These are phyloP conservation scores for Trachemys scripta DNA, from an alignment of 2,113 vertebrate genomes.

Conservation along the genomic window DNA sequence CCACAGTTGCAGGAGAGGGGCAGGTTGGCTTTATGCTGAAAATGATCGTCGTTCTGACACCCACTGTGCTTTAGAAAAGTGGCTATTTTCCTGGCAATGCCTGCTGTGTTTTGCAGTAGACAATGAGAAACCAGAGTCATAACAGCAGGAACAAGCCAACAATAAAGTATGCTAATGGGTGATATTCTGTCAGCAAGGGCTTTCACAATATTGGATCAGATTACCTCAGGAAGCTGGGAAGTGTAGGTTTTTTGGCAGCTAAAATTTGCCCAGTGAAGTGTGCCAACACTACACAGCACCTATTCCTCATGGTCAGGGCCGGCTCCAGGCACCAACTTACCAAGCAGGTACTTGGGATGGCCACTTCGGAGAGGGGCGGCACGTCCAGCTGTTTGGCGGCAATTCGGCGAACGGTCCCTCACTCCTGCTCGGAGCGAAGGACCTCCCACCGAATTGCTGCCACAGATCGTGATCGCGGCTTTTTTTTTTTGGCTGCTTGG, in stretches of 20 bases:
- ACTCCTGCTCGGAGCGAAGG: no score
- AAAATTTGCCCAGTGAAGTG: neutral
- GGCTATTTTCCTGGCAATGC: neutral
- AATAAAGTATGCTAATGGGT: neutral
- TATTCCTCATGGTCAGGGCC: neutral
- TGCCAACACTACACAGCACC: neutral
- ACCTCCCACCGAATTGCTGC: no score
- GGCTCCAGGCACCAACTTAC: no score
- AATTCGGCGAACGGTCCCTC: no score
- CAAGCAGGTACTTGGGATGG: no score
- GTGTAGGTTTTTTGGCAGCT: neutral
- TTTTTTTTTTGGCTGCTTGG: no score
- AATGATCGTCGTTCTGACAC: neutral
- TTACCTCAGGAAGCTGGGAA: neutral
- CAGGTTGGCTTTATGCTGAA: neutral
- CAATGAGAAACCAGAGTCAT: neutral
- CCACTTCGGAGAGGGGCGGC: no score
- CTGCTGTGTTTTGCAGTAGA: neutral
- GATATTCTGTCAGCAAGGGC: neutral
- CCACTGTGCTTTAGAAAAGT: neutral
- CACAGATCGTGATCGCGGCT: no score
- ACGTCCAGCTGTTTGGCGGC: no score
- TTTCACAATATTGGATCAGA: neutral
- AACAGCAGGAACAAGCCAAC: neutral
- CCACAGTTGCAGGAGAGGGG: neutral